Conservation (phyloP, 2,888 invertebrate genomes). For the Meiosimyza platycephala region DNA sequence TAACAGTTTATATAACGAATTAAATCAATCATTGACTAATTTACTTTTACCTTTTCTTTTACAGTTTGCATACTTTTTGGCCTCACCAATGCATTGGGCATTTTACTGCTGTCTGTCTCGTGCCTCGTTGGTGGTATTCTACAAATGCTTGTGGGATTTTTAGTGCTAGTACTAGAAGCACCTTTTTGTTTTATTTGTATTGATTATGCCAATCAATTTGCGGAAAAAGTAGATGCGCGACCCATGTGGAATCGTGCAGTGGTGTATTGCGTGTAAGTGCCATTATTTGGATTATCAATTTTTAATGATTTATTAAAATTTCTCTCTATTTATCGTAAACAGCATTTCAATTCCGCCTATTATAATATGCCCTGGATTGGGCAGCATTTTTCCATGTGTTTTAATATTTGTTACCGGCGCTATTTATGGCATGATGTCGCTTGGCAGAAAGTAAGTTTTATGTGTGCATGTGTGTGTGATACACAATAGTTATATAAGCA, state of each 20-base stretch:
- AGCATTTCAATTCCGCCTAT: conserved; percentile 86
- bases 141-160: conserved; percentile 90
- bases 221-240: conserved; percentile 83
- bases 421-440: conserved; percentile 93
- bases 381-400: conserved; percentile 88
- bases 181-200: conserved; percentile 98
- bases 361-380: conserved; percentile 79
- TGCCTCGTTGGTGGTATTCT: conserved; percentile 84
- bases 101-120: conserved; percentile 72
- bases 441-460: conserved; percentile 89
- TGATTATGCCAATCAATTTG: conserved; percentile 90
- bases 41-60: conserved; percentile 55
- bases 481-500: neutral
- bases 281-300: conserved; percentile 14
- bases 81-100: conserved; percentile 77
- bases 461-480: neutral
- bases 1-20: neutral
- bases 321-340: conserved; percentile 45
- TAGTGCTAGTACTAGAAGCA: conserved; percentile 90
- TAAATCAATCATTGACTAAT: neutral
- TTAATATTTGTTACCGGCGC: conserved; percentile 89
- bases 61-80: conserved; percentile 88
- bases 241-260: conserved; percentile 92
- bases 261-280: conserved; percentile 84
- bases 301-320: conserved; percentile 18